Conservation (phyloP, 2,888 invertebrate genomes). For the Euplexia lucipara region DNA sequence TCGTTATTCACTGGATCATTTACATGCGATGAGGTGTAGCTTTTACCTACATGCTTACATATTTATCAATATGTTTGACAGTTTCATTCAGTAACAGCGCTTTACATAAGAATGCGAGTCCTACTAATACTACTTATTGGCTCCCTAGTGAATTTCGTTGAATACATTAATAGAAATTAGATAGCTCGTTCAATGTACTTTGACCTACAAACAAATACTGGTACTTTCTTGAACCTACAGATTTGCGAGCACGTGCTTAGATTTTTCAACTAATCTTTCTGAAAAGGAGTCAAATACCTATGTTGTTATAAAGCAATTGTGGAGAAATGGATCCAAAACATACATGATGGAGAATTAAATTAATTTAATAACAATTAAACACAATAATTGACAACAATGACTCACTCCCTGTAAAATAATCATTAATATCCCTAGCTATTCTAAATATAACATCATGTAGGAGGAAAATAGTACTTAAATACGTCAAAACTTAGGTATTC, state of each 20-base stretch:
- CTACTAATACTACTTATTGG: slow-evolving; percentile 4
- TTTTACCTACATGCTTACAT: neutral
- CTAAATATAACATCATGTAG: slow-evolving; percentile 5
- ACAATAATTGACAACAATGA: neutral
- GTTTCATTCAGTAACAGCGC: slow-evolving; percentile 2
- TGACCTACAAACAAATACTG: slow-evolving; percentile 3
- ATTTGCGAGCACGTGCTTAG: neutral
- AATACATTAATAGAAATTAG: slow-evolving; percentile 32
- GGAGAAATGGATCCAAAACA: neutral
- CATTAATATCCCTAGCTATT: slow-evolving; percentile 6
- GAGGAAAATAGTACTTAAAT: slow-evolving; percentile 15
- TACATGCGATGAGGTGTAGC: slow-evolving; percentile 3
- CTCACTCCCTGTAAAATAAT: neutral
- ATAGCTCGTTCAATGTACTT: slow-evolving; percentile 17
- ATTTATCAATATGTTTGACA: too few species aligned
- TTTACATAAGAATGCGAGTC: slow-evolving; percentile 42
- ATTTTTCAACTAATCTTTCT: too few species aligned
- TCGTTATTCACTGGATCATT: neutral
- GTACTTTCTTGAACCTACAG: neutral
- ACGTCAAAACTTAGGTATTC: neutral
- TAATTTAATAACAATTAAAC: neutral
- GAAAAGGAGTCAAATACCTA: too few species aligned
- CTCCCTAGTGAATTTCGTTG: slow-evolving; percentile 25
- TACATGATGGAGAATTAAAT: neutral
- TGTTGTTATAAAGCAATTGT: too few species aligned